Evolutionary conservation across 92 coral and sea anemone species (phyloP).

Genomic region (Siderastrea siderea): DNA sequence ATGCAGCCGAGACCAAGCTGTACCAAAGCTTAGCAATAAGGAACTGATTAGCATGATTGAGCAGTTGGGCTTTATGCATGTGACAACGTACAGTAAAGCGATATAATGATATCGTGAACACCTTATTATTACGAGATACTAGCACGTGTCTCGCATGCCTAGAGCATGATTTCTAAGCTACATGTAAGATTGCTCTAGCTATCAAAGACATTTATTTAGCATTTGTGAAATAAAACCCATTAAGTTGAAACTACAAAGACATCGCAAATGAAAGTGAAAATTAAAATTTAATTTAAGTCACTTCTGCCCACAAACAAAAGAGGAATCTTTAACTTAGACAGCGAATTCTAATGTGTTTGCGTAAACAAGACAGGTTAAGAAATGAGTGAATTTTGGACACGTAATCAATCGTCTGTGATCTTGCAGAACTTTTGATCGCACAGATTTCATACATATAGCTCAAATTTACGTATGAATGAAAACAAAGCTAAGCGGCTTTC

Average conservation of each 20-base stretch:
- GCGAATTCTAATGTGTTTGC: neutral
- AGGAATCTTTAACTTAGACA: neutral
- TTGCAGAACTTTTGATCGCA: slow-evolving; percentile 1
- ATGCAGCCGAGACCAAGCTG: no score
- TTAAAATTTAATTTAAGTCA: neutral
- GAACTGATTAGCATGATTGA: neutral
- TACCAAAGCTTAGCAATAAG: neutral
- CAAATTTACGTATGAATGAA: neutral
- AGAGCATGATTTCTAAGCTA: neutral
- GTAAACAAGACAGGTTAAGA: neutral
- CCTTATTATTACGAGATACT: neutral
- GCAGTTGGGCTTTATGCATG: neutral
- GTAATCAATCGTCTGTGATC: neutral
- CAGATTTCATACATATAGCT: neutral
- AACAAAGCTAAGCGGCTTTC: no score
- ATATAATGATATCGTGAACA: neutral
- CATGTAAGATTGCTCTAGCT: neutral
- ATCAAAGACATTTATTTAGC: neutral
- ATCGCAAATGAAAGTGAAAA: neutral
- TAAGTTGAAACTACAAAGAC: neutral
- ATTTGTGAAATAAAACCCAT: neutral
- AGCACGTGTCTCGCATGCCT: slow-evolving; percentile 1
- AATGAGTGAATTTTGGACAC: neutral
- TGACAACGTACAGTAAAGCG: neutral
- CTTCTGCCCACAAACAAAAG: neutral